Evolutionary conservation across 1,140 invertebrate genomes (phyloP).

Genomic region (Megalonaias nervosa): DNA sequence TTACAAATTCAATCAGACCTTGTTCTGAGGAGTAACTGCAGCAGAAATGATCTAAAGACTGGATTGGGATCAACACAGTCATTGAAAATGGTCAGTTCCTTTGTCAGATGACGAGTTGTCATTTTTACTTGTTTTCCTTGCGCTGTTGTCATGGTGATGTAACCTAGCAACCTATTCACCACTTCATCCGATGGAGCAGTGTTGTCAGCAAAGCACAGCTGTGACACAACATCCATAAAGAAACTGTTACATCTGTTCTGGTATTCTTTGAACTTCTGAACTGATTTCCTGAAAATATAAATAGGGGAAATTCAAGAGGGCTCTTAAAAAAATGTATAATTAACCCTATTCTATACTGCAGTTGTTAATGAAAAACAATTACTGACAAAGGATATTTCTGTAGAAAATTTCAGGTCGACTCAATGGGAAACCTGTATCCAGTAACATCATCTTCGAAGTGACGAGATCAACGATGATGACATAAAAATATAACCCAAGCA

Average conservation of each 20-base stretch:
- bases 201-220: conserved; percentile 57
- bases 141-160: conserved; percentile 42
- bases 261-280: conserved; percentile 28
- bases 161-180: conserved; percentile 52
- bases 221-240: conserved; percentile 61
- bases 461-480: too few relatives aligned
- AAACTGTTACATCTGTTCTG: conserved; percentile 56
- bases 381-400: too few relatives aligned
- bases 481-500: too few relatives aligned
- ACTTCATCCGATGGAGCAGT: conserved; percentile 52
- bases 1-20: conserved; percentile 27
- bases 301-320: too few relatives aligned
- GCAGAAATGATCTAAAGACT: conserved; percentile 59
- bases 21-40: conserved; percentile 54
- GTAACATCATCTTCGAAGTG: too few relatives aligned
- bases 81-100: conserved; percentile 52
- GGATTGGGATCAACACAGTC: conserved; percentile 61
- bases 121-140: background rate
- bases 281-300: too few relatives aligned
- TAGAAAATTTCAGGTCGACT: too few relatives aligned
- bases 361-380: too few relatives aligned
- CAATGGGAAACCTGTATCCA: too few relatives aligned
- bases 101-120: conserved; percentile 29
- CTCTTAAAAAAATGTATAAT: too few relatives aligned
- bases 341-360: too few relatives aligned